Percentiles rank a stretch among this genome's conserved stretches.
These are phyloP conservation scores for Carlito syrichta DNA, from an alignment of 2,113 vertebrate genomes.

Conservation along the genomic window DNA sequence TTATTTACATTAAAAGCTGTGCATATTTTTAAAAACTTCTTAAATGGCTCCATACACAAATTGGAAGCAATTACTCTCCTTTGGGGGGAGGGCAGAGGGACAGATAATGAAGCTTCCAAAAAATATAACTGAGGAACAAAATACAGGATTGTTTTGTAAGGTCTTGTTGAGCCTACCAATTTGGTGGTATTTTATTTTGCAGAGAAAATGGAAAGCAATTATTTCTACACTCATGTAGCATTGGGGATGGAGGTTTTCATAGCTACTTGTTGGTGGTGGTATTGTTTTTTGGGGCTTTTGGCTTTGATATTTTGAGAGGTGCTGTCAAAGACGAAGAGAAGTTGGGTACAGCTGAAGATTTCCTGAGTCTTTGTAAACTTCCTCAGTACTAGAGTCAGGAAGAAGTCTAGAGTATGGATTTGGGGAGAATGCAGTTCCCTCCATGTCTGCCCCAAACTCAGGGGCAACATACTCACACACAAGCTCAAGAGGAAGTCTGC, in stretches of 20 bases:
- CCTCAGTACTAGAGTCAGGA: not conserved
- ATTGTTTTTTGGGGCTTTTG: not conserved
- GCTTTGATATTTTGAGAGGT: not conserved
- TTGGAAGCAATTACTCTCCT: not conserved
- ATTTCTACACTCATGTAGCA: not conserved
- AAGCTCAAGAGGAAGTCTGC: not conserved
- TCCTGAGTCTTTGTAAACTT: not conserved
- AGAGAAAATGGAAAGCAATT: not conserved
- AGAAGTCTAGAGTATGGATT: not conserved
- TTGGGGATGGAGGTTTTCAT: not conserved
- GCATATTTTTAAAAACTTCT: not conserved
- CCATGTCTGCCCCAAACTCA: not conserved
- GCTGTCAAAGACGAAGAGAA: not conserved
- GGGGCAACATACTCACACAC: too few relatives aligned
- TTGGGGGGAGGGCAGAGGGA: not conserved
- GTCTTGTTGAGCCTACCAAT: rapidly evolving
- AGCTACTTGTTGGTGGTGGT: not conserved
- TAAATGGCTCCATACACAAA: not conserved
- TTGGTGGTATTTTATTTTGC: not conserved
- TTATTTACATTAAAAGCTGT: not conserved
- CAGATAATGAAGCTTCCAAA: not conserved
- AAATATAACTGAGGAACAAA: not conserved
- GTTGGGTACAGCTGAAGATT: not conserved
- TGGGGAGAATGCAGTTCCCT: not conserved
- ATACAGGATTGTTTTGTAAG: not conserved